These are phyloP conservation scores for Hesperia comma DNA, from an alignment of 2,888 invertebrate genomes.

Conservation along the genomic window DNA sequence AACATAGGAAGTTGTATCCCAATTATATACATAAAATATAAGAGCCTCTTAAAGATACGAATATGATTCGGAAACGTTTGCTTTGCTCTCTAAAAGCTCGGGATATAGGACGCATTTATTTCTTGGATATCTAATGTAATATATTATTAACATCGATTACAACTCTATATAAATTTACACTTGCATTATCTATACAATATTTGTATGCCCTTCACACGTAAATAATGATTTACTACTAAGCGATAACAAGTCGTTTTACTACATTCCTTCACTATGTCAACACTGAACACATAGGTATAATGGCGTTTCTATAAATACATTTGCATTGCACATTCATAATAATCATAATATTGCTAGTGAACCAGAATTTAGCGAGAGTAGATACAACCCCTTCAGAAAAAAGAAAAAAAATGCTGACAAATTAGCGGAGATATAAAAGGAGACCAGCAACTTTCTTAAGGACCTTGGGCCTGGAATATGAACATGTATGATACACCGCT, in stretches of 20 bases:
- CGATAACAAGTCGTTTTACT: constrained; percentile 13
- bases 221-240: constrained; percentile 11
- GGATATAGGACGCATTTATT: constrained; percentile 23
- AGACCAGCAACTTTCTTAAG: no score
- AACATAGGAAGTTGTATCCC: no score
- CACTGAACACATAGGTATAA: constrained; percentile 73
- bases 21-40: not conserved
- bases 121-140: not conserved
- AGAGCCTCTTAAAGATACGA: not conserved
- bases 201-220: constrained; percentile 8
- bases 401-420: no score
- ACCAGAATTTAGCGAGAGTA: not conserved
- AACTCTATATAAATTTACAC: no score
- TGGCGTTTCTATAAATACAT: constrained; percentile 55
- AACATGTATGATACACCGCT: no score
- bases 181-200: no score
- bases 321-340: constrained; percentile 54
- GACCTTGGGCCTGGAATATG: no score
- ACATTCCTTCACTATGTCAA: constrained; percentile 35
- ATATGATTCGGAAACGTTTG: constrained; percentile 8
- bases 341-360: not conserved
- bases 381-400: no score
- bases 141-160: no score
- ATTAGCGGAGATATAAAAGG: no score
- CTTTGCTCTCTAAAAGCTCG: constrained; percentile 25